Base-by-base conservation (phyloP, 2,113 vertebrate species). In the Menura novaehollandiae region DNA sequence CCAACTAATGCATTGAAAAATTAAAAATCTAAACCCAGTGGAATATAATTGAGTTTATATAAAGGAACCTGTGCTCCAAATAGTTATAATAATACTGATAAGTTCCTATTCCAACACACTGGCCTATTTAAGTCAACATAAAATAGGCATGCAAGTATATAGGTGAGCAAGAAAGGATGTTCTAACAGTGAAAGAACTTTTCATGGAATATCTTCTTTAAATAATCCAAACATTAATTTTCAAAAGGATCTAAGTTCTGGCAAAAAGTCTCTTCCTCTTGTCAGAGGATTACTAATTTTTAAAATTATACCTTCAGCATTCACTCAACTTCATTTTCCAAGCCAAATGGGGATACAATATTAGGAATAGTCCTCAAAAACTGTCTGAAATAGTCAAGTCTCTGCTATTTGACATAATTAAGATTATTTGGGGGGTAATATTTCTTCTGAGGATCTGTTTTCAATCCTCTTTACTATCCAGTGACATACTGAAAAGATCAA, bases 361-460 rank as follows among this genome's bases (percentile, higher is more conserved):
- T 60, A 73, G 4, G 27, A 89, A 89, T 3, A 69, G 28, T 66
- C 16, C 74, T 94, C 67, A 79, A 73, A 91, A 90, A 24, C 21
- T 55, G 24, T 9, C 39, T 88, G 68, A 94, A 91, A 88, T 52
- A 88, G 39, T 87, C 66, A 79, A 7, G 13, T 85, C 52, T 86
- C 43, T 11, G 4, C 12, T 86, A 26, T 72, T 78, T 88, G 53
- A 76, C 49, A 79, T 93, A 85, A 75, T 89, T 85, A 84, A 92
- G 92, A 82, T 93, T 92, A 92, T 92, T 95, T 89, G 32, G 16
- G 64, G 78, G 33, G 58, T 39, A 68, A 20, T 39, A 76, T 76
- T 91, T 94, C 56, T 89, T 92, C 51, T 46, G 26, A 90, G 90
- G 90, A 92, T 95, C 96, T 97, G 95, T 93, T 97, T 97, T 91